These are phyloP conservation scores for Nothoprocta pentlandii DNA, from an alignment of 2,113 vertebrate genomes.

Conservation along the genomic window DNA sequence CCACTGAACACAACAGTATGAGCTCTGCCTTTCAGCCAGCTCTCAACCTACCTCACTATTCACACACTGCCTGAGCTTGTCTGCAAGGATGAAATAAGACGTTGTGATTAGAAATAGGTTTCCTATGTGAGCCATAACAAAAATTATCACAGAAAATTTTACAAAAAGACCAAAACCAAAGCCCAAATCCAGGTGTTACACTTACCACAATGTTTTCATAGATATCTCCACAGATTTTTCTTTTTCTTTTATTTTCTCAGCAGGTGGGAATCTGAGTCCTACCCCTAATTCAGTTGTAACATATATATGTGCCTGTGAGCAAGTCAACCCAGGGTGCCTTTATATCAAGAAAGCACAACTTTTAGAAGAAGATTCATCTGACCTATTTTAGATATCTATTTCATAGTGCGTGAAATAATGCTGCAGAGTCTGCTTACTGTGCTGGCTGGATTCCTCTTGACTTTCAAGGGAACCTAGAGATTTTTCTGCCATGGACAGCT, in stretches of 20 bases:
- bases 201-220: not conserved
- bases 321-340: not conserved
- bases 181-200: fast-evolving
- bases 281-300: not conserved
- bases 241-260: not conserved
- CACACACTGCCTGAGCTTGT: not conserved
- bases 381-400: not conserved
- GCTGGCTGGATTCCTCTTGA: not conserved
- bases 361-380: not conserved
- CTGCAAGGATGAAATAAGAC: not conserved
- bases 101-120: not conserved
- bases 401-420: not conserved
- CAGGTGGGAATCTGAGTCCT: slow-evolving; percentile 8
- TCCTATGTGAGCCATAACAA: not conserved
- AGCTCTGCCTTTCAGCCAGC: not conserved
- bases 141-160: not conserved
- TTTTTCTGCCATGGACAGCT: slow-evolving; percentile 1
- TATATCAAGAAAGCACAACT: not conserved
- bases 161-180: not conserved
- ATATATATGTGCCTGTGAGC: not conserved
- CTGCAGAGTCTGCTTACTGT: not conserved
- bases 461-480: not conserved
- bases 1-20: not conserved
- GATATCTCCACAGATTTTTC: not conserved
- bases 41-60: not conserved